Evolutionary conservation across 2,797 vertebrate genomes (phyloP), one percentile per base, ranked within the genome.

Genomic region (Psittacula echo): DNA sequence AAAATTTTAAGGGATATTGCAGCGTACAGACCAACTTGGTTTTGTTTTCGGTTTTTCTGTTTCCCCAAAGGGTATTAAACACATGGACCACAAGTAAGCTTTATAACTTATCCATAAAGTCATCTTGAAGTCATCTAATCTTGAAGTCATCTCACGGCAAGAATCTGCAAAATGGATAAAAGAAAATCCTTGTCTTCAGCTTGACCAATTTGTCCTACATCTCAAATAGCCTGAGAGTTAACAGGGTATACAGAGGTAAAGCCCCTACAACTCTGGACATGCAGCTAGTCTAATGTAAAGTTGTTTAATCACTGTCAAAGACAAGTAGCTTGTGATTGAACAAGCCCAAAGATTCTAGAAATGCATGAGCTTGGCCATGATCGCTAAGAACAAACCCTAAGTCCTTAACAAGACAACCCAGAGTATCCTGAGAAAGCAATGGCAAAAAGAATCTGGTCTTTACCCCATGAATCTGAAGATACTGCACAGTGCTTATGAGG

Each of bases 231-330:
- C 39, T 47, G 34, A 39, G 3, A 13, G 3, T 24, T 61, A 41
- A 27, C 1, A 18, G 21, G 4, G 7, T 3, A 10, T 0, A 45
- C 0, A 48, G 34, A 73, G 14, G 7, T n/a, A 65, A 76, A 85
- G 62, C 15, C 15, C n/a, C 7, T 41, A 8, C 17, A 71, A 23
- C 54, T 73, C 23, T n/a, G 56, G 6, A 13, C 2, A 1, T 29
- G 4, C 30, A 83, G n/a, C 22, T 17, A 18, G 1, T 32, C 32
- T 66, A 42, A 34, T 0, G 3, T 2, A 44, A 29, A 34, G 15
- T 3, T 34, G 19, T 42, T 90, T 16, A 30, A 71, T 42, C 29
- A 7, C 8, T 17, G 10, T 11, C 42, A 76, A 23, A 79, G 5
- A 1, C 39, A 24, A 12, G 41, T 32, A 5, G 4, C 24, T 29